These are phyloP conservation scores for Lagopus leucura DNA, from an alignment of 2,113 vertebrate species.

Conservation along the genomic window DNA sequence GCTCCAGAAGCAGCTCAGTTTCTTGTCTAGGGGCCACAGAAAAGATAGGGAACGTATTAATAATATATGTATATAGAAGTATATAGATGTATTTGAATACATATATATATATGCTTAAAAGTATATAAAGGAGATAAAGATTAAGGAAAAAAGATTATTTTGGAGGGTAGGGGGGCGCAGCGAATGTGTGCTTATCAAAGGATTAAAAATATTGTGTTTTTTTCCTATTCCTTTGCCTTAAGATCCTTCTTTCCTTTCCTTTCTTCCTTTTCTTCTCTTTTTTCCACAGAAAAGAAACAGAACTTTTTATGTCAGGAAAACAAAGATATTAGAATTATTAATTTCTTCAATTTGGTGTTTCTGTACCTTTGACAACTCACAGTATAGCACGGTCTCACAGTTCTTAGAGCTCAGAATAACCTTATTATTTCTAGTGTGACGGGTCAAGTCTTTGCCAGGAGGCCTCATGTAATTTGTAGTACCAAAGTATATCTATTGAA, in stretches of 20 bases:
- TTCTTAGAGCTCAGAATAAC: neutral
- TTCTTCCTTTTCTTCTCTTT: too few species aligned
- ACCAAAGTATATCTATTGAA: neutral
- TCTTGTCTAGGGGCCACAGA: neutral
- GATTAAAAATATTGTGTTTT: neutral
- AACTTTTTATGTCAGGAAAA: neutral
- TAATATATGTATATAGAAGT: too few species aligned
- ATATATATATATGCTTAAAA: neutral
- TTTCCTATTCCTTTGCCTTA: neutral
- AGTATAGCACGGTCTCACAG: neutral
- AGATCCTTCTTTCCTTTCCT: too few species aligned
- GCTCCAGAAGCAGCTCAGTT: neutral
- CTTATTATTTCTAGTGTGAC: neutral
- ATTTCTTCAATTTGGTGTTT: neutral
- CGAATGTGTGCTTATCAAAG: rapidly evolving
- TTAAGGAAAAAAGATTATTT: neutral
- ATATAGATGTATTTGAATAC: too few species aligned
- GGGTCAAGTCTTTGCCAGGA: neutral
- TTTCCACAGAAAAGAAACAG: too few species aligned
- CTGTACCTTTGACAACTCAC: neutral
- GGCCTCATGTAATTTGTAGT: neutral
- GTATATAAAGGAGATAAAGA: neutral
- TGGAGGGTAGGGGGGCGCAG: too few species aligned
- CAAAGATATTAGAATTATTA: neutral
- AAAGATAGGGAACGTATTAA: neutral